phyloP scores from a whole-genome alignment of 1,140 invertebrate genomes.

The Cotesia typhae region DNA sequence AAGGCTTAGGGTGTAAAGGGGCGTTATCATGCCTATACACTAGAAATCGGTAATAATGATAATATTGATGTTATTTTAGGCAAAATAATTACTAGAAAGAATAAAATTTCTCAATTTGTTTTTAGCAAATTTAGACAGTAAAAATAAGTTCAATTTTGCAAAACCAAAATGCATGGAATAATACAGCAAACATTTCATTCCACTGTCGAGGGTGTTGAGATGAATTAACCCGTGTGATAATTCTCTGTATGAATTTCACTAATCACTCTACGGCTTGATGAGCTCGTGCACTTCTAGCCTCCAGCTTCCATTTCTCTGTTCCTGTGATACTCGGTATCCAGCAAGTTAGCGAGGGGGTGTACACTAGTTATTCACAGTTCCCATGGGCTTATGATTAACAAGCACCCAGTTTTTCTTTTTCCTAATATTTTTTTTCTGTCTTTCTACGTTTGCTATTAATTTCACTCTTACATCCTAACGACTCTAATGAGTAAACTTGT shows the following conservation, averaged over 20 bases:
- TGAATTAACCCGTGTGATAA: slow-evolving; percentile 33
- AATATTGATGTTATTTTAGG: too few relatives aligned
- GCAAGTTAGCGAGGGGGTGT: slow-evolving; percentile 11
- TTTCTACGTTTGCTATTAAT: too few relatives aligned
- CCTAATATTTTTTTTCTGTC: too few relatives aligned
- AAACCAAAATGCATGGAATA: not conserved
- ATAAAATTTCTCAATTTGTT: too few relatives aligned
- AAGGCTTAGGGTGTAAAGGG: too few relatives aligned
- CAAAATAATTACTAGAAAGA: too few relatives aligned
- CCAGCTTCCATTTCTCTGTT: slow-evolving; percentile 12
- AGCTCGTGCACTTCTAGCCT: slow-evolving; percentile 14
- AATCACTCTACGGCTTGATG: slow-evolving; percentile 34
- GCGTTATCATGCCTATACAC: too few relatives aligned
- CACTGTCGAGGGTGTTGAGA: slow-evolving; percentile 16
- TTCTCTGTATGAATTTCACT: slow-evolving; percentile 40
- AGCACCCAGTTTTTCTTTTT: slow-evolving; percentile 4
- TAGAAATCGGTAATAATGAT: too few relatives aligned
- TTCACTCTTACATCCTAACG: too few relatives aligned
- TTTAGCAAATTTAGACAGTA: too few relatives aligned
- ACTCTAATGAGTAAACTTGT: too few relatives aligned
- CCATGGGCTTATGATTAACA: slow-evolving; percentile 18
- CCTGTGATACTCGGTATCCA: not conserved
- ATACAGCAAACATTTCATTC: slow-evolving; percentile 19
- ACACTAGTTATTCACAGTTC: slow-evolving; percentile 40
- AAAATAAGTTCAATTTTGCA: not conserved